Conservation (phyloP, 2,113 vertebrate species). For the Ailuropoda melanoleuca region DNA sequence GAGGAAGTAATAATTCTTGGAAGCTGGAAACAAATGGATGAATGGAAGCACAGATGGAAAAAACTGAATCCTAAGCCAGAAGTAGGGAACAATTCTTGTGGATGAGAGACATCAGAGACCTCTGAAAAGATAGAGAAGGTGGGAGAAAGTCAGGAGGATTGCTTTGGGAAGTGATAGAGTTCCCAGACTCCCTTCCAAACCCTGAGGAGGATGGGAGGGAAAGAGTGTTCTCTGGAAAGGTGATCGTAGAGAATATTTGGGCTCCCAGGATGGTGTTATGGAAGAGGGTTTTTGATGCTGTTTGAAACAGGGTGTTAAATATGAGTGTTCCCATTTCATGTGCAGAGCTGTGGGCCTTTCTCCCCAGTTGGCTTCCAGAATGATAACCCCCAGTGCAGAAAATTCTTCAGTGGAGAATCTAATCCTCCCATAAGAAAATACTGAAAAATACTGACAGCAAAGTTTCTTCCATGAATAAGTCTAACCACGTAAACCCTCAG, state of each 20-base stretch:
- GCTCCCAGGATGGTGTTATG: neutral
- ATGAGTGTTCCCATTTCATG: neutral
- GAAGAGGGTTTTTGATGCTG: neutral
- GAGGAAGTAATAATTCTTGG: neutral
- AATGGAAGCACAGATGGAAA: neutral
- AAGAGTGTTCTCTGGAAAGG: neutral
- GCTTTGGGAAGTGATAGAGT: neutral
- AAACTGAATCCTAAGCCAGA: neutral
- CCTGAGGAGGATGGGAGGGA: neutral
- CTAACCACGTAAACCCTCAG: neutral
- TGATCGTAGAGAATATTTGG: accelerated
- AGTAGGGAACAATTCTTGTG: neutral
- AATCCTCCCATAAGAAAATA: neutral
- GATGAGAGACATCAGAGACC: accelerated
- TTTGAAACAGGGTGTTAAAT: neutral
- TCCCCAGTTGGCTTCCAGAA: neutral
- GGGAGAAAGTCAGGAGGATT: neutral
- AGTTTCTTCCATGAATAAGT: neutral
- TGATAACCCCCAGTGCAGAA: neutral
- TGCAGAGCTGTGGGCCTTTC: neutral
- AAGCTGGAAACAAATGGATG: neutral
- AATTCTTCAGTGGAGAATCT: neutral
- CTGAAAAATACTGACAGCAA: accelerated
- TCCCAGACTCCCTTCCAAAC: neutral
- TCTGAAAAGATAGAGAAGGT: neutral